These are phyloP conservation scores for Cylloceria caligata DNA, from an alignment of 2,888 invertebrate species.

Conservation along the genomic window DNA sequence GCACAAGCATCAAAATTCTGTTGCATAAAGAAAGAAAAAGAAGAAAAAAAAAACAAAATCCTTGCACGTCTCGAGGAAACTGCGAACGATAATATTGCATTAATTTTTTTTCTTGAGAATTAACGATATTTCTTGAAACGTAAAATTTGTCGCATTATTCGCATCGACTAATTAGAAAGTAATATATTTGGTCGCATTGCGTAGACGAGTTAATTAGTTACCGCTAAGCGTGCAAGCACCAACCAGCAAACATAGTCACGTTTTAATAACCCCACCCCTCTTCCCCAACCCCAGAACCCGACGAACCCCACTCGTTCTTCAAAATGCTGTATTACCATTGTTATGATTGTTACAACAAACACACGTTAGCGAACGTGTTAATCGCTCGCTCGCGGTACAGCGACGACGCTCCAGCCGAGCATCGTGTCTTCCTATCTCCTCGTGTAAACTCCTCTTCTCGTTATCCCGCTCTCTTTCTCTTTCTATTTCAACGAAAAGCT, in stretches of 20 bases:
- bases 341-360: conserved; percentile 54
- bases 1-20: conserved; percentile 62
- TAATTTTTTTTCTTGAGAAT: not conserved
- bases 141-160: conserved; percentile 52
- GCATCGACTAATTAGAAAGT: conserved; percentile 75
- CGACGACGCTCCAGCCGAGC: conserved; percentile 35
- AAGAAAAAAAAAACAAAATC: conserved; percentile 32
- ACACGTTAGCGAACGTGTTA: conserved; percentile 34
- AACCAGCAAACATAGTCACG: conserved; percentile 73
- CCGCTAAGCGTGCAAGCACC: conserved; percentile 81
- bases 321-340: conserved; percentile 47
- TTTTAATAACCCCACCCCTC: conserved; percentile 44
- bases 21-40: conserved; percentile 14
- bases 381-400: conserved; percentile 28
- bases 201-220: conserved; percentile 81
- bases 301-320: conserved; percentile 44
- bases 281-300: conserved; percentile 11
- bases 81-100: conserved; percentile 62
- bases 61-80: conserved; percentile 55
- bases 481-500: conserved; percentile 21
- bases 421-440: conserved; percentile 28
- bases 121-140: conserved; percentile 4
- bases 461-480: not conserved
- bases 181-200: conserved; percentile 72
- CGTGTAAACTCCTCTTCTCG: conserved; percentile 17